phyloP scores from a whole-genome alignment of 2,888 invertebrate genomes.

The Brachylomia viminalis region DNA sequence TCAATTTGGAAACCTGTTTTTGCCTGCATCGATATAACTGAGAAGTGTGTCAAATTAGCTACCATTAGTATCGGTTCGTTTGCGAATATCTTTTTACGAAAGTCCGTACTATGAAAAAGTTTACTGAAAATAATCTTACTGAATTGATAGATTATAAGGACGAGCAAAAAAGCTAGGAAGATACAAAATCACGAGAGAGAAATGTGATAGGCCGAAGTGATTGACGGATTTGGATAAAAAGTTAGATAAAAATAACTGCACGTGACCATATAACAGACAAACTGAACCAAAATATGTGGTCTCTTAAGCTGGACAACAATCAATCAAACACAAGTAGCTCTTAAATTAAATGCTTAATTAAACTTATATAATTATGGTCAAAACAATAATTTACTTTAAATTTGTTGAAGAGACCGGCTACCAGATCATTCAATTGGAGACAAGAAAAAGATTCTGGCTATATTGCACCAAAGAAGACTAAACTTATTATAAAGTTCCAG shows the following conservation, averaged over 20 bases:
- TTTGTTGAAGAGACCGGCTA: neutral
- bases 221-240: neutral
- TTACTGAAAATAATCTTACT: neutral
- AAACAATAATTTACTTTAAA: neutral
- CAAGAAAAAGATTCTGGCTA: neutral
- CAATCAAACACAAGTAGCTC: neutral
- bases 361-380: neutral
- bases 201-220: neutral
- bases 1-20: slow-evolving; percentile 66
- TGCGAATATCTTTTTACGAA: slow-evolving; percentile 26
- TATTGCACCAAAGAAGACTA: neutral
- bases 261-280: neutral
- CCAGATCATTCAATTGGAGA: neutral
- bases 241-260: neutral
- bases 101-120: slow-evolving; percentile 24
- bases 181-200: neutral
- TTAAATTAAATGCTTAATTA: neutral
- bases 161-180: neutral
- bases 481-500: neutral
- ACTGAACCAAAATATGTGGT: neutral
- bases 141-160: neutral
- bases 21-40: slow-evolving; percentile 62
- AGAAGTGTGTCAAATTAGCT: slow-evolving; percentile 73
- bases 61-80: slow-evolving; percentile 64
- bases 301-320: neutral